Evolutionary conservation across 2,888 invertebrate species (phyloP), one percentile per base, ranked within the genome.

Genomic region (Blastobasis lacticolella): DNA sequence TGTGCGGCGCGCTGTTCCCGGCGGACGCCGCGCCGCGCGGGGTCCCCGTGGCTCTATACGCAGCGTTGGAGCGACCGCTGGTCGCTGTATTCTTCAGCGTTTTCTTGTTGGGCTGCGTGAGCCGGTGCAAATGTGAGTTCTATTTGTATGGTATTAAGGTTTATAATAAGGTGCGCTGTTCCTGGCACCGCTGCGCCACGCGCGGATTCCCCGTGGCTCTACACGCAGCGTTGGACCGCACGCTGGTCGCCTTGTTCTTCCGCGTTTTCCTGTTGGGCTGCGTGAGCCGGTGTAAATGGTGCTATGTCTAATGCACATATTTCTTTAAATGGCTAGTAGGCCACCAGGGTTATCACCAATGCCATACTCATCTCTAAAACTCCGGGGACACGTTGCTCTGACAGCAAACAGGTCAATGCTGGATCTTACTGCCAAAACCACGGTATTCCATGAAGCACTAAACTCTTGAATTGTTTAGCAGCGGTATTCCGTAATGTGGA

Each of bases 231-330:
- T 49, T 78, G 0, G 87, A 87, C 62, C 63, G 85, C 5, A 62
- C 78, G 1, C 65, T 82, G 2, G 65, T 84, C 8, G 73, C 84
- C 0, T 48, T 78, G 5, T 75, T 66, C 68, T 84, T 85, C 59
- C 76, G 74, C 36, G 51, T 85, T 6, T 83, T 86, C 64, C 57
- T 87, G 62, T 57, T 87, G 42, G 86, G 86, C 5, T 80, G 81
- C 61, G 69, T 83, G 51, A 73, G 69, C 5, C 64, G 68, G 4
- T 87, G 86, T 54, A 68, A 70, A 63, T 83, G 86, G n/a, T n/a
- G n/a, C n/a, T n/a, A n/a, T n/a, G n/a, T n/a, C n/a, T n/a, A n/a
- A n/a, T n/a, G n/a, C n/a, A n/a, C n/a, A n/a, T n/a, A n/a, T n/a
- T n/a, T n/a, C n/a, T n/a, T n/a, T n/a, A n/a, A n/a, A n/a, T n/a